Conservation (phyloP, 2,113 vertebrate species). For the Sebastes schlegelii region DNA sequence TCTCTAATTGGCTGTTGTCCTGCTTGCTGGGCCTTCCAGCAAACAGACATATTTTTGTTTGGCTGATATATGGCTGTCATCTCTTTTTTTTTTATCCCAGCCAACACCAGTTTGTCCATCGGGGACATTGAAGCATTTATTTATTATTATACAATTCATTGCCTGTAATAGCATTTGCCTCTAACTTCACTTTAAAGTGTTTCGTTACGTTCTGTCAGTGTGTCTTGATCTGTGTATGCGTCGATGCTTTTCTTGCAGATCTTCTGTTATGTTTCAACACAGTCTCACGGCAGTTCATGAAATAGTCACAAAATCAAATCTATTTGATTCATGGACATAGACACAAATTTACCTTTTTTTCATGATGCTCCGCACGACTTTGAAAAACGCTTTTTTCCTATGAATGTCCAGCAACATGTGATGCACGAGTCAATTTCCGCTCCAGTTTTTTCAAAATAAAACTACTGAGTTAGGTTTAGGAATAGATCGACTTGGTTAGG, state of each 20-base stretch:
- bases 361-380: no score
- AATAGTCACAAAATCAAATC: no score
- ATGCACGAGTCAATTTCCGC: no score
- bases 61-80: conserved; percentile 41
- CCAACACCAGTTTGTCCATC: conserved; percentile 15
- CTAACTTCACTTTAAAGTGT: background rate
- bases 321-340: no score
- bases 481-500: no score
- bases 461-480: no score
- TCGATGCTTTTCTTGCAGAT: background rate
- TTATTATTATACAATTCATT: background rate
- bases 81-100: conserved; percentile 2
- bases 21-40: conserved; percentile 13
- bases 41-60: conserved; percentile 24
- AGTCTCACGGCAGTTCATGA: no score
- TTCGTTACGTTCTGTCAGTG: background rate
- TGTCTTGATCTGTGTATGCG: background rate
- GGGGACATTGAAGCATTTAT: background rate
- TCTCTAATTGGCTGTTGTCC: conserved; percentile 49
- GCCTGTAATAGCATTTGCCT: background rate
- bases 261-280: background rate
- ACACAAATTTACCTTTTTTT: no score
- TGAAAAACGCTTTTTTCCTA: no score
- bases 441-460: no score
- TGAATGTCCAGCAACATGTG: no score